Base-by-base conservation (phyloP, 1,140 invertebrate genomes). In the Centruroides sculpturatus region DNA sequence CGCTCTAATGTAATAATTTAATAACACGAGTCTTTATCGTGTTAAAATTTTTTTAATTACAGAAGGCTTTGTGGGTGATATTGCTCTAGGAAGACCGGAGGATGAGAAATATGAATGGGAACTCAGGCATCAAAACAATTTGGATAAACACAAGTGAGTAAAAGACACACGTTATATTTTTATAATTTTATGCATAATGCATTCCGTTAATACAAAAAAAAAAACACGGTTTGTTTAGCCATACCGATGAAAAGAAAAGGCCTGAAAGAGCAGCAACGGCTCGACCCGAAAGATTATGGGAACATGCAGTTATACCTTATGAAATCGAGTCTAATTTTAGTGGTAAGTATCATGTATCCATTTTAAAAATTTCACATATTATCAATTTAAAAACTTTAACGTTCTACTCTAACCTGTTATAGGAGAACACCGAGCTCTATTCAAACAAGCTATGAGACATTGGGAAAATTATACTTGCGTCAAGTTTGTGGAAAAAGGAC, bases 391-490 rank as follows among this genome's bases (percentile, higher is more conserved):
- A 53, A 53, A 23, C 1, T 53, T 8, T 36, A 53, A 34, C 5
- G 23, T 57, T 10, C 35, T 46, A 23, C 13, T 47, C 2, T 23
- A 23, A 23, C 23, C 23, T 23, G 23, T 23, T 54, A 7, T 54
- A 79, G 79, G 95, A 5, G 82, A 86, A 0, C 92, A 98, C 75
- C 95, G 97, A 74, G 92, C 94, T 0, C 78, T 98, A 3, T 98
- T 99, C 77, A 96, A 96, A 69, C 89, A 95, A 70, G 96, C 95
- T 3, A 99, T 99, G 96, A 77, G 91, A 41, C 95, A 98, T 72
- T 99, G 96, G 96, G 95, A 98, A 75, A 98, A 98, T 74, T 92
- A 87, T 69, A 99, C 95, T 0, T 99, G 96, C 74, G 86, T 98
- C 50, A 94, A 96, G 69, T 99, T 99, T 72, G 92, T 98, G 3